Percentiles rank a stretch among this genome's conserved stretches.
Conservation (phyloP, 2,888 invertebrate genomes). For the Macropis europaea region DNA sequence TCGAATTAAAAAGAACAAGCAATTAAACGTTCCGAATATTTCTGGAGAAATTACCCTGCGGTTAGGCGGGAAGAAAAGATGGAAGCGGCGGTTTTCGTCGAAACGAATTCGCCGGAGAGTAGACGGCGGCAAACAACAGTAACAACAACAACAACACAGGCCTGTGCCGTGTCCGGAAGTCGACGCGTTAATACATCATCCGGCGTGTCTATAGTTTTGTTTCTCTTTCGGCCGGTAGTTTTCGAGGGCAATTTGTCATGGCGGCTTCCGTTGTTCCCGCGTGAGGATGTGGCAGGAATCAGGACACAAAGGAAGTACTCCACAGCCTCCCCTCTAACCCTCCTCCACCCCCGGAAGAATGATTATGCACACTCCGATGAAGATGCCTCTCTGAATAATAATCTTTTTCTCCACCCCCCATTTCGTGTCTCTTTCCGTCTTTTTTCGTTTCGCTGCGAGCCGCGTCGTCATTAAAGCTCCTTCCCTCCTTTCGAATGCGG, state of each 20-base stretch:
- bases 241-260: conserved; percentile 60
- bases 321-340: not conserved
- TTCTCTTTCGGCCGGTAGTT: conserved; percentile 41
- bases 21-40: too few species aligned
- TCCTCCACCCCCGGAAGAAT: conserved; percentile 15
- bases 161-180: conserved; percentile 15
- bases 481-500: too few species aligned
- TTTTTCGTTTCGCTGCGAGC: not conserved
- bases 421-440: not conserved
- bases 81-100: too few species aligned
- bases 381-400: conserved; percentile 32
- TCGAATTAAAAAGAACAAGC: too few species aligned
- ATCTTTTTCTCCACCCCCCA: not conserved
- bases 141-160: too few species aligned
- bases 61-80: too few species aligned
- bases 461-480: conserved; percentile 12
- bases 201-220: conserved; percentile 47
- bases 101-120: conserved; percentile 31
- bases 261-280: conserved; percentile 31
- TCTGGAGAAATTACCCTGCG: too few species aligned
- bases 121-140: not conserved
- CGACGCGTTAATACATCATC: conserved; percentile 56
- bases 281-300: conserved; percentile 28
- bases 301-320: conserved; percentile 31
- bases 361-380: conserved; percentile 38